Evolutionary conservation across 2,113 vertebrate species (phyloP), one percentile per base, ranked within the genome.

Genomic region (Mustelus asterias): DNA sequence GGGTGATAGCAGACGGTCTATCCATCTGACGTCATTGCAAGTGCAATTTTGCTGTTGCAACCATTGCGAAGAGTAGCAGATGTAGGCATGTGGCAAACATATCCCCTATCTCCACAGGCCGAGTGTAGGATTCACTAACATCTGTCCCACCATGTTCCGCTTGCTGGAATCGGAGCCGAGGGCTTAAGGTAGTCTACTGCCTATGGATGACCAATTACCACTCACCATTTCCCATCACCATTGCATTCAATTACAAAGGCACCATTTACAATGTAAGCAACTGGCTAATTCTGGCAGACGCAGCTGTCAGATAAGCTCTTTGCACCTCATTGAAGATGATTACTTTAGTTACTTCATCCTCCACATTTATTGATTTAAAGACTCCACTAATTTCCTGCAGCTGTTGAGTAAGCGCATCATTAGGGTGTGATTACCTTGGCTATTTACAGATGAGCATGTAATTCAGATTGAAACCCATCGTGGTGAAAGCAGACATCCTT

Each of bases 1-100:
- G 98, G 99, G 95, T 99, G 99, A 97, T 63, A 63, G 7, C 7
- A 63, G 60, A 63, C 60, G 6, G 9, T 63, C 60, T 63, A 7
- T 7, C 48, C 48, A 54, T 3, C 48, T 54, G 48, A 54, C 4
- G 48, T 54, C 60, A 63, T 63, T 63, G 60, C 13, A 63, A 63
- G 60, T 63, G 8, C 60, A 63, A 63, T 13, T 63, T 63, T 63
- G 60, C 60, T 11, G 7, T 63, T 63, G 60, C 13, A 63, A 63
- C 13, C 60, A 63, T 63, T 63, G 60, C 0, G 60, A 63, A 63
- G 60, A 63, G 60, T 13, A 63, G 60, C 60, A 63, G 60, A 63
- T 63, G 60, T 63, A 63, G 7, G 13, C 9, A 11, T 63, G 60
- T 63, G 60, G 13, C 60, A 63, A 63, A 63, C 7, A 63, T 7